These are phyloP conservation scores for Oxyura jamaicensis DNA, from an alignment of 2,113 vertebrate species.

Conservation along the genomic window DNA sequence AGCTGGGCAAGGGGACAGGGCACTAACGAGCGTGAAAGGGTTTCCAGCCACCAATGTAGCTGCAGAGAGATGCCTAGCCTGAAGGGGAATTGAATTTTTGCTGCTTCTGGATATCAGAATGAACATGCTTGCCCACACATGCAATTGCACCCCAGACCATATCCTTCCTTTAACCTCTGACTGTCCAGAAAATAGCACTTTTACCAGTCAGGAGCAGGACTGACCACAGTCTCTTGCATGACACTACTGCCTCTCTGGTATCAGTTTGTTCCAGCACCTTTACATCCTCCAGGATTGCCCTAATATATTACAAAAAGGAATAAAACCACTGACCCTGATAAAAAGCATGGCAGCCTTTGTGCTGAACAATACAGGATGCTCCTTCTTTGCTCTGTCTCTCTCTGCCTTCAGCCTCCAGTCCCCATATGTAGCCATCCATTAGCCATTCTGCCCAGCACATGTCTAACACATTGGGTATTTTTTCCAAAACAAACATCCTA, in stretches of 20 bases:
- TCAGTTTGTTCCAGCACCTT: not conserved
- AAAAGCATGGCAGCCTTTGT: not conserved
- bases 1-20: not conserved
- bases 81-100: not conserved
- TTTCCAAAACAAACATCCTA: not conserved
- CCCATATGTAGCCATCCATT: not conserved
- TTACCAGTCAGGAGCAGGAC: not conserved
- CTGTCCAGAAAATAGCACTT: not conserved
- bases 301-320: not conserved
- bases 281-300: not conserved
- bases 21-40: not conserved
- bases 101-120: not conserved
- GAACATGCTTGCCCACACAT: fast-evolving
- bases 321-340: not conserved
- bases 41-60: not conserved
- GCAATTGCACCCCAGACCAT: not conserved
- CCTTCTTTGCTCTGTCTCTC: not conserved
- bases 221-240: too few species aligned
- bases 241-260: not conserved
- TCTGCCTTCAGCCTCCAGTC: not conserved
- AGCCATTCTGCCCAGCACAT: not conserved
- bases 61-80: not conserved
- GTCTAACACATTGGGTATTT: not conserved
- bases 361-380: not conserved
- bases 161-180: not conserved